Evolutionary conservation across 2,888 invertebrate genomes (phyloP), one percentile per base, ranked within the genome.

Genomic region (Dicycla oo): DNA sequence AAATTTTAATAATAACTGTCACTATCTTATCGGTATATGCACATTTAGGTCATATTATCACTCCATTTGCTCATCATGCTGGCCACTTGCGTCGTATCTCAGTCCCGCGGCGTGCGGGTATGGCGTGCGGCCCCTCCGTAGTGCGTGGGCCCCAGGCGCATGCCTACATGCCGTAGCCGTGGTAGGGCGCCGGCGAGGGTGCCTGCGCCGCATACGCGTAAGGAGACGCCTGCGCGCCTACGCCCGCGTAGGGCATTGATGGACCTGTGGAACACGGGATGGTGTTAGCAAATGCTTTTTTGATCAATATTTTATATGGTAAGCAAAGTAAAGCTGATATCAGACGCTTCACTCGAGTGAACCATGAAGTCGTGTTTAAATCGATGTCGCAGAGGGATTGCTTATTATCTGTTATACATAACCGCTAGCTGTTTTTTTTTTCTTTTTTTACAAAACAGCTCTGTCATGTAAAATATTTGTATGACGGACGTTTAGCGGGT

Each of bases 91-190:
- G 10, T 15, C 51, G 49, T 7, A 10, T n/a, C 6, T 30, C 15
- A 61, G 47, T 30, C 30, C 20, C 47, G 47, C 30, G 43, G 30
- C 8, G 30, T 10, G 30, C 61, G 26, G 18, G 40, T 40, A 8
- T 10, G 23, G n/a, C 0, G 38, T 38, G 38, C 34, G 67, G 67
- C 30, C 38, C 18, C 54, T 30, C 26, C 34, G 66, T 26, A 7
- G 62, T 26, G 60, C 8, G 75, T 81, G 79, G 75, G 83, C 83
- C 89, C 90, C 90, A 11, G 86, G 86, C 49, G 71, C 88, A 0
- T 1, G n/a, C 94, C 94, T 96, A 96, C 96, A 96, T 96, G 93
- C 96, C 96, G 92, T 96, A 96, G 15, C 96, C 96, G 93, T 96
- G 96, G 92, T 96, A 96, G 83, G 96, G 96, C 86, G 96, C 95